Base-by-base conservation (phyloP, 2,888 invertebrate species). In the Corbicula japonica region DNA sequence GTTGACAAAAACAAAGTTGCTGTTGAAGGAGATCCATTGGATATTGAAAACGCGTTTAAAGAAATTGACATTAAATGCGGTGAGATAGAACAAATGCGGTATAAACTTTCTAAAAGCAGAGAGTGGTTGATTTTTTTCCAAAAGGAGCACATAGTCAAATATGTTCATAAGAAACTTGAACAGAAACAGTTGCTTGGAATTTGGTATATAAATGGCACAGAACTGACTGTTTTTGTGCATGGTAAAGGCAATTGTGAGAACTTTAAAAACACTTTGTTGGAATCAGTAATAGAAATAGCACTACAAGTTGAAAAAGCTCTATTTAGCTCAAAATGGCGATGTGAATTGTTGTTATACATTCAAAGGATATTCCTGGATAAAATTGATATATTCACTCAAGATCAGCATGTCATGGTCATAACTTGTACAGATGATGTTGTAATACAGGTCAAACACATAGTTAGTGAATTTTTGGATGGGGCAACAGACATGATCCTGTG, bases 21-120 rank as follows among this genome's bases (percentile, higher is more conserved):
- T 26, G 58, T 83, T 6, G 79, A 79, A 44, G 83, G 83, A 44
- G 78, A 83, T 41, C 83, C 83, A 8, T 66, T 61, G 18, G 83
- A 83, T 38, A 76, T 83, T 54, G 70, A 69, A 26, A 73, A 73
- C 28, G 83, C 83, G 32, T 83, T 83, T 44, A 76, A 73, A 18
- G 76, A 83, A 54, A 83, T 83, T 60, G 73, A 70, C 28, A 54
- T 23, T 8, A 79, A 79, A 68, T 79, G 73, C 68, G 83, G 79
- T 28, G 70, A 76, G 56, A 60, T 83, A 28, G 70, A 76, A 44
- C 76, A 76, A n/a, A 63, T 56, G n/a, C 50, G 44, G 5, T 79
- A 61, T 32, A 76, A 74, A 35, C 83, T 79, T 68, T 41, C 35
- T 4, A 76, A 70, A 34, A 41, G 70, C 6, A 58, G 73, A 58